A percentile compares a stretch with the other conserved stretches of the same genome.
Conservation (phyloP, 2,113 vertebrate genomes). For the Lichenostomus cassidix region DNA sequence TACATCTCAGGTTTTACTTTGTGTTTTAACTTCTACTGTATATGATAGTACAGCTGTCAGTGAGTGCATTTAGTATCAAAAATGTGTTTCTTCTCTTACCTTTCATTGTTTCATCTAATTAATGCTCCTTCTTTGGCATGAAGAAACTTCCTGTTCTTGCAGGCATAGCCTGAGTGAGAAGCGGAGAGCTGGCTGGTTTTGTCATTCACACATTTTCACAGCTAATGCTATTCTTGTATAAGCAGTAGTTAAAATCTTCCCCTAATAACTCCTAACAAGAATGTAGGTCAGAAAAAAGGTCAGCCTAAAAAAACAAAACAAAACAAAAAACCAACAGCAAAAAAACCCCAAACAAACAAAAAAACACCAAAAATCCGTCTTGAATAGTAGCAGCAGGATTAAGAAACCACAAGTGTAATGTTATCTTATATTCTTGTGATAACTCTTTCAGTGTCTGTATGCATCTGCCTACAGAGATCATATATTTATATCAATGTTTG, state of each 20-base stretch:
- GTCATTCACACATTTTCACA: not conserved
- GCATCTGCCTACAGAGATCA: not conserved
- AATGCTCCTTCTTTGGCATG: not conserved
- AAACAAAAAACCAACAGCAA: not conserved
- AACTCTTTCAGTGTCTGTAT: not conserved
- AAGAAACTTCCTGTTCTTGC: not conserved
- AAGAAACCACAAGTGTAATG: not conserved
- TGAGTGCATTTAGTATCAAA: not conserved
- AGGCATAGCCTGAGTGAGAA: not conserved
- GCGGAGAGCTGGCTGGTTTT: not conserved
- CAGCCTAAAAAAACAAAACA: not conserved
- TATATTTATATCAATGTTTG: not conserved
- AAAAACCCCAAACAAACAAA: too few species aligned
- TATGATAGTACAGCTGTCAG: not conserved
- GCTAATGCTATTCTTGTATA: not conserved
- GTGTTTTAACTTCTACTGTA: not conserved
- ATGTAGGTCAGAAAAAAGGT: slow-evolving; percentile 11
- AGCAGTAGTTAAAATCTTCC: not conserved
- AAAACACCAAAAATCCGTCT: not conserved
- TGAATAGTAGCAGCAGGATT: not conserved
- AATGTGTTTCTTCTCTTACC: not conserved
- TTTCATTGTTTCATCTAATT: not conserved
- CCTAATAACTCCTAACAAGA: not conserved
- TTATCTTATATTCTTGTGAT: not conserved
- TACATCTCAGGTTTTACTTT: not conserved